Conservation (phyloP, 2,113 vertebrate genomes). For the Ceuthmochares aereus region DNA sequence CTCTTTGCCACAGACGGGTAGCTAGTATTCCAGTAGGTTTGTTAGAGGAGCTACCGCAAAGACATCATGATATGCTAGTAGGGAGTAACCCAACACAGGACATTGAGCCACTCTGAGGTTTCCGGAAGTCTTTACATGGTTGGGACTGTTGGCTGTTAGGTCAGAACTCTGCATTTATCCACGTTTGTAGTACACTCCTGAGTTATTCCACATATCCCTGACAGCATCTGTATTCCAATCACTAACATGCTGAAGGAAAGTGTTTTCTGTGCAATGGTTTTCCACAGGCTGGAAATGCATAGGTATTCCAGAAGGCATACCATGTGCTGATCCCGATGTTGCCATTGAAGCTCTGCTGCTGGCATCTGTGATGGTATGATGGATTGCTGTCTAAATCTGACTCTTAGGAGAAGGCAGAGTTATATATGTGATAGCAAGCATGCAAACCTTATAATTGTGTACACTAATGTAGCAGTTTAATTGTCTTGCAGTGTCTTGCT, state of each 20-base stretch:
- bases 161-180: background rate
- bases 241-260: accelerated
- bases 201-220: background rate
- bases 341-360: background rate
- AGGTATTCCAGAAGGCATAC: background rate
- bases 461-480: background rate
- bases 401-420: background rate
- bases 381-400: background rate
- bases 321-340: background rate
- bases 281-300: accelerated
- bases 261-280: background rate
- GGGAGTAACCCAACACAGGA: background rate
- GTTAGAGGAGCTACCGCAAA: background rate
- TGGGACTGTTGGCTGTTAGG: background rate
- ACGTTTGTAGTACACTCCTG: accelerated
- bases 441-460: background rate
- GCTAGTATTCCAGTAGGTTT: background rate
- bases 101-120: background rate
- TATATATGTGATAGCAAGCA: background rate
- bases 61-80: background rate
- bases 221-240: background rate
- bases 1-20: accelerated
- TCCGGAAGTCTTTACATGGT: background rate
- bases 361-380: accelerated
- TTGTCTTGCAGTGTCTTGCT: background rate